phyloP scores from a whole-genome alignment of 2,113 vertebrate species.

The Melospiza melodia region DNA sequence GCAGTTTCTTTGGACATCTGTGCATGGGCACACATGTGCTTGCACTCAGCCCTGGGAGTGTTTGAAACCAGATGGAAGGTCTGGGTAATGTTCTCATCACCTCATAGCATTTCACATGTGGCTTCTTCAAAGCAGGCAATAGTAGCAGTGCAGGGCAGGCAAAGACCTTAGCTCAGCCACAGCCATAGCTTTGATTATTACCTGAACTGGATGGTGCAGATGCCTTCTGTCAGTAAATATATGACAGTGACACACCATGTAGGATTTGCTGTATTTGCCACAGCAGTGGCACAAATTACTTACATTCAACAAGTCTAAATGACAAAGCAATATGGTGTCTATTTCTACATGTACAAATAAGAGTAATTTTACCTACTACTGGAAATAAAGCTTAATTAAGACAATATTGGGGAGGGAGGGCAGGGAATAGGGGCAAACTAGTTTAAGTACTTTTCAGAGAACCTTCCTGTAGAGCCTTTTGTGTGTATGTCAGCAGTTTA shows the following conservation, averaged over 20 bases:
- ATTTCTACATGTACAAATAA: not conserved
- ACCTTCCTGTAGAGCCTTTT: not conserved
- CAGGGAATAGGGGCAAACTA: not conserved
- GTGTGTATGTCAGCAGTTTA: not conserved
- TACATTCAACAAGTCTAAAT: not conserved
- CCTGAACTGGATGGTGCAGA: not conserved
- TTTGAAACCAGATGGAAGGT: slow-evolving; percentile 20
- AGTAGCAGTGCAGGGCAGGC: not conserved
- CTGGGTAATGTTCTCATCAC: slow-evolving; percentile 41
- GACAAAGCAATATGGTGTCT: not conserved
- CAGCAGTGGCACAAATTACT: not conserved
- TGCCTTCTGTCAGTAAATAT: not conserved
- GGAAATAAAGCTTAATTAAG: not conserved
- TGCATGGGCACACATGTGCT: not conserved
- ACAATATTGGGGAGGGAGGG: not conserved
- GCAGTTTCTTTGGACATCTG: not conserved
- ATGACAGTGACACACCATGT: rapidly evolving
- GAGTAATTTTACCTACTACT: not conserved
- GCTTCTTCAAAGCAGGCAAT: slow-evolving; percentile 31
- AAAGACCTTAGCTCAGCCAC: not conserved
- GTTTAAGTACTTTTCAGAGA: not conserved
- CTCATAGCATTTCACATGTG: not conserved
- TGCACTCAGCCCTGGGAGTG: rapidly evolving
- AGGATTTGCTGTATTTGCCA: not conserved
- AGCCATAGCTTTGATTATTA: not conserved